Evolutionary conservation across 64 coral and sea anemone species (phyloP).

Genomic region (Porites lutea): DNA sequence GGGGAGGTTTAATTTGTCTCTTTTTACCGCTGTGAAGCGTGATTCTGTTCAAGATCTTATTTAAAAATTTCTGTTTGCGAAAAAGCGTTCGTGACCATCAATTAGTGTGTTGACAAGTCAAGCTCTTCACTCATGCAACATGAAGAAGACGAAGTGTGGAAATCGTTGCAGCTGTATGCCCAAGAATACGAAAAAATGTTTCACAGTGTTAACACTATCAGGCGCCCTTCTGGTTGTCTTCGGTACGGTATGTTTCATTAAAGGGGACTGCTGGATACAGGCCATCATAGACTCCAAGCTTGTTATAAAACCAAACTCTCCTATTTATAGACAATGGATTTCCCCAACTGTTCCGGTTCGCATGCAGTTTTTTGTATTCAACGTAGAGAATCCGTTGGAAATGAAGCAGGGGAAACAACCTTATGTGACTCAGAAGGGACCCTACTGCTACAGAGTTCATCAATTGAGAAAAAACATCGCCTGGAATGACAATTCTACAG

Average conservation of each 20-base stretch:
- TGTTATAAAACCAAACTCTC: constrained; percentile 38
- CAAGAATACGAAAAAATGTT: background rate
- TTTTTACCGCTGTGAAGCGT: too few relatives aligned
- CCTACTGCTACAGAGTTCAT: constrained; percentile 60
- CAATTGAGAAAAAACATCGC: constrained; percentile 73
- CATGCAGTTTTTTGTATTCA: constrained; percentile 77
- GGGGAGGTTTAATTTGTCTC: too few relatives aligned
- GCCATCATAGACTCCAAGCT: constrained; percentile 66
- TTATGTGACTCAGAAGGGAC: constrained; percentile 64
- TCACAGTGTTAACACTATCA: background rate
- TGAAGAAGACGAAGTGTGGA: background rate
- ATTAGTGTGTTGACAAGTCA: too few relatives aligned
- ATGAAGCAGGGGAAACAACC: constrained; percentile 58
- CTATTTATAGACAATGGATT: constrained; percentile 61
- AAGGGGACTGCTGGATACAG: constrained; percentile 36
- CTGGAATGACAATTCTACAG: constrained; percentile 47
- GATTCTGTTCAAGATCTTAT: too few relatives aligned
- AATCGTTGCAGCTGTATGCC: background rate
- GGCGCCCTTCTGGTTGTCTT: constrained; percentile 15
- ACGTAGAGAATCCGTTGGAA: constrained; percentile 72
- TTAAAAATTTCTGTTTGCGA: too few relatives aligned
- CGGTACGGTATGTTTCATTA: constrained; percentile 37
- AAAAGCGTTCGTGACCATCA: too few relatives aligned
- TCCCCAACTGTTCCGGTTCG: constrained; percentile 65
- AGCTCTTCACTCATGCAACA: background rate